Conservation (phyloP, 2,113 vertebrate genomes). For the Sapajus apella region DNA sequence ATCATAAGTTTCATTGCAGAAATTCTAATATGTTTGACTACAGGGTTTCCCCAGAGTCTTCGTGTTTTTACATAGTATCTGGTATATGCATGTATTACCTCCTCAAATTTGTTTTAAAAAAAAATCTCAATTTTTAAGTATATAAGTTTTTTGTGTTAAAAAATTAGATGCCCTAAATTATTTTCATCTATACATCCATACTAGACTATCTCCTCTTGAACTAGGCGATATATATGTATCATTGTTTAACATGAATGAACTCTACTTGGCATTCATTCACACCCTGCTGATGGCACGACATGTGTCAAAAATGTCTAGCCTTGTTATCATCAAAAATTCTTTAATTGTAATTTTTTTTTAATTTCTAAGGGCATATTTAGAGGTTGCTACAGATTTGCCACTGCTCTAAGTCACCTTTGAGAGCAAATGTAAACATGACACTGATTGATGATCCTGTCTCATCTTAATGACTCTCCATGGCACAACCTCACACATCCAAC, state of each 20-base stretch:
- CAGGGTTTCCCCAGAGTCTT: background rate
- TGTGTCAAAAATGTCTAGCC: background rate
- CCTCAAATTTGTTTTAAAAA: background rate
- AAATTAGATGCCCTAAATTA: background rate
- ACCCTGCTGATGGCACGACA: background rate
- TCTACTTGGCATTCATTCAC: background rate
- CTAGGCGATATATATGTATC: background rate
- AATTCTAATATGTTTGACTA: background rate
- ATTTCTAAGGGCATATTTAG: background rate
- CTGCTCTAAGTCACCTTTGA: background rate
- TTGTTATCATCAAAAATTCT: background rate
- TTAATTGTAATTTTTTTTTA: background rate
- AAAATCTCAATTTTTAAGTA: background rate
- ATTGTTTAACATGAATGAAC: background rate
- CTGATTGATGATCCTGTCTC: background rate
- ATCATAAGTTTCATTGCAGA: background rate
- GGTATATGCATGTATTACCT: background rate
- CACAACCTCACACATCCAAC: background rate
- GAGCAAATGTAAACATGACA: background rate
- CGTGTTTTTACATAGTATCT: background rate
- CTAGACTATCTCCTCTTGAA: background rate
- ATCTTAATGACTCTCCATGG: background rate
- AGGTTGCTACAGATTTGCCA: background rate
- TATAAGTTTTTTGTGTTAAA: background rate
- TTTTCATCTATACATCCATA: background rate